Evolutionary conservation across 2,797 vertebrate genomes (phyloP).

Genomic region (Hyperoplus lanceolatus): DNA sequence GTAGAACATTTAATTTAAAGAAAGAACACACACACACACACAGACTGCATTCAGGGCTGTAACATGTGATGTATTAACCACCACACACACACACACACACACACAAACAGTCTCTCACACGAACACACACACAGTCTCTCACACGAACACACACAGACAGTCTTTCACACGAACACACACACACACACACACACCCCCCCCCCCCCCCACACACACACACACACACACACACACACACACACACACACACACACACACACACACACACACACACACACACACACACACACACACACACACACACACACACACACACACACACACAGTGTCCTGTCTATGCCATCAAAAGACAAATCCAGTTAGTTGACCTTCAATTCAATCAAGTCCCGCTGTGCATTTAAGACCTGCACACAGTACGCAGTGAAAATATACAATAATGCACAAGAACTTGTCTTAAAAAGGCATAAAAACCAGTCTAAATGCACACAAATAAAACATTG

Average conservation of each 20-base stretch:
- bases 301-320: neutral
- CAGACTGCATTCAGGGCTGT: neutral
- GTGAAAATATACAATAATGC: neutral
- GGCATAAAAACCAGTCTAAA: too few species aligned
- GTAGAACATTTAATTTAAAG: neutral
- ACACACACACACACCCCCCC: too few species aligned
- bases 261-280: too few species aligned
- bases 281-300: constrained; percentile 1
- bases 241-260: too few species aligned
- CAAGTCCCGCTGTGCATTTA: constrained; percentile 51
- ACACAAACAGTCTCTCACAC: neutral
- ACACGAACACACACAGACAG: too few species aligned
- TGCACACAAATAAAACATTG: too few species aligned
- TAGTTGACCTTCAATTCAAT: constrained; percentile 53
- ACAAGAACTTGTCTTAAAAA: too few species aligned
- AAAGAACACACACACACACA: neutral
- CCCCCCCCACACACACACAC: too few species aligned
- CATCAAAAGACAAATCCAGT: constrained; percentile 25
- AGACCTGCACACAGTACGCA: constrained; percentile 12
- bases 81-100: constrained; percentile 1
- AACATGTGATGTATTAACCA: too few species aligned
- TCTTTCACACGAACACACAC: neutral
- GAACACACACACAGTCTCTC: too few species aligned
- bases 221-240: neutral
- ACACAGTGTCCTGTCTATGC: constrained; percentile 3